These are phyloP conservation scores for Euleptes europaea DNA, from an alignment of 2,113 vertebrate species.

Conservation along the genomic window DNA sequence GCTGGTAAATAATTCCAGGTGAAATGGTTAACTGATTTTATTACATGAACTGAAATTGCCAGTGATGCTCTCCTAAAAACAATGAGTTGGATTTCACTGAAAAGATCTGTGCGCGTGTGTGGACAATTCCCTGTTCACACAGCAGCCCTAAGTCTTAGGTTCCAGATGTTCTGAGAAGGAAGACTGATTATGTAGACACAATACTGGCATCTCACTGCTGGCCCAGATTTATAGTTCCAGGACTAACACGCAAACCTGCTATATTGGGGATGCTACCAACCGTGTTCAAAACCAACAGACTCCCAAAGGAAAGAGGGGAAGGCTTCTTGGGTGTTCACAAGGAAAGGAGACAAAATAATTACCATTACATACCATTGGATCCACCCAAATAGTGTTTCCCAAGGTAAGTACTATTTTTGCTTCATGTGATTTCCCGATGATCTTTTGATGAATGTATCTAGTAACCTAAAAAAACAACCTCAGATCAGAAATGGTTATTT, in stretches of 20 bases:
- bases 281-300: background rate
- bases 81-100: too few species aligned
- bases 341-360: background rate
- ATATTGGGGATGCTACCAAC: background rate
- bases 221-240: background rate
- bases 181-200: background rate
- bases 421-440: conserved; percentile 83
- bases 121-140: too few species aligned
- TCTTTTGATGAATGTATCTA: conserved; percentile 80
- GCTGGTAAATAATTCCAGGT: background rate
- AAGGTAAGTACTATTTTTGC: conserved; percentile 83
- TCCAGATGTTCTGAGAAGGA: background rate
- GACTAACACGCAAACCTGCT: background rate
- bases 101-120: too few species aligned
- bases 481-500: background rate
- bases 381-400: conserved; percentile 87
- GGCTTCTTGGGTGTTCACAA: background rate
- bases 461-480: conserved; percentile 78
- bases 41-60: background rate
- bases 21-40: background rate
- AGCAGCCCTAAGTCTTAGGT: background rate
- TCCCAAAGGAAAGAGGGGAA: background rate
- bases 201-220: background rate
- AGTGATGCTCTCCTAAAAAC: background rate
- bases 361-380: conserved; percentile 84